Evolutionary conservation across 2,113 vertebrate genomes (phyloP), one percentile per base, ranked within the genome.

Genomic region (Arenaria interpres): DNA sequence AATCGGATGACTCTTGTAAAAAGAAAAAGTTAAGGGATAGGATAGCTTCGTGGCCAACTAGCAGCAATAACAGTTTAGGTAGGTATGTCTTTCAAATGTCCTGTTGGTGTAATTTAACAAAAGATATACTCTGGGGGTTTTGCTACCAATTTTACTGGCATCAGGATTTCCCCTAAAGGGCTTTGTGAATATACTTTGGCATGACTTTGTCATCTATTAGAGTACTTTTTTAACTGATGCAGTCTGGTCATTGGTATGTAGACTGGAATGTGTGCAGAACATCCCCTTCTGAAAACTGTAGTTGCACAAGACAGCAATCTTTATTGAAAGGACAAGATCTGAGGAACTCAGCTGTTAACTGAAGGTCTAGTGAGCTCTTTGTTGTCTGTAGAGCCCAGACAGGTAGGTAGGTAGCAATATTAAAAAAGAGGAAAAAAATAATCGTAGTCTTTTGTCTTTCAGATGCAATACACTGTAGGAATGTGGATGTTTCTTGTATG

Each of bases 1-100:
- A 96, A 67, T 98, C 90, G 24, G 95, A 98, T 93, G 98, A 98
- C 54, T 98, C 97, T 28, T 98, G 89, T 83, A 96, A 96, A 95
- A 98, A 97, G 96, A 98, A 97, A 97, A 97, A 96, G n/a, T 95
- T 97, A 75, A 97, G 95, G 51, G 97, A 98, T 46, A 97, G 93
- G 85, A 96, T 98, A 78, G 77, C 98, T 60, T 99, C 98, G 75
- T 98, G 98, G 98, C 98, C 98, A 74, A 96, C 97, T 28, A 98
- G 98, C 96, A 98, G 98, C 80, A 98, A 98, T 90, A 98, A 99
- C 96, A 98, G 98, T 95, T 96, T 98, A 86, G 98, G 98, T 99
- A 97, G 93, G 98, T 98, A 89, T 90, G 32, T n/a, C 53, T 94
- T 88, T 43, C 66, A 59, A 89, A 88, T 88, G 33, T 87, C 25